Conservation (phyloP, 1,140 invertebrate species). For the Diabrotica undecimpunctata region DNA sequence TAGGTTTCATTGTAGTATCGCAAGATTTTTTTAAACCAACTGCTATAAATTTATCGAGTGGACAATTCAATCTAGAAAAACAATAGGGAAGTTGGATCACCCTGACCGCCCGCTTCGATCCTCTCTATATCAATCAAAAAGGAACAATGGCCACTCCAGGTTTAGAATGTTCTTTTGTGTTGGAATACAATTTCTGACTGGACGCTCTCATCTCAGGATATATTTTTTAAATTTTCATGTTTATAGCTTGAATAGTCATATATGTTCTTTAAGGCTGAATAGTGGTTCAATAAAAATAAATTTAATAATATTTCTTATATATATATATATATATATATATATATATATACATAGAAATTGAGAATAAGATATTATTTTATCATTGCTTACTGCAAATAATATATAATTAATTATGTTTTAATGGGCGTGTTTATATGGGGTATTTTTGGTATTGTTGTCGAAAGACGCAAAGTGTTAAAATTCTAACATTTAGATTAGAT, state of each 20-base stretch:
- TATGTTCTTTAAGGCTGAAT: too few species aligned
- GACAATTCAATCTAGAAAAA: constrained; percentile 1
- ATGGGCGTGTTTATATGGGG: too few species aligned
- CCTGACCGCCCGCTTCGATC: background rate
- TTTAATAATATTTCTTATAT: too few species aligned
- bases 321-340: too few species aligned
- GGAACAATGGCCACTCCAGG: background rate
- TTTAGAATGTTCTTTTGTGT: background rate
- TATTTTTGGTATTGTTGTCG: too few species aligned
- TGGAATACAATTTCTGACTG: background rate
- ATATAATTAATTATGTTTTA: too few species aligned
- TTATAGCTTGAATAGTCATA: background rate
- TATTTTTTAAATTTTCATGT: background rate
- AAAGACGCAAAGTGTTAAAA: too few species aligned
- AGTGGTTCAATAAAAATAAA: too few species aligned
- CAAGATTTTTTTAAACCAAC: background rate
- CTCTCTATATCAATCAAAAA: background rate
- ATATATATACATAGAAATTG: too few species aligned
- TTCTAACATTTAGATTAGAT: too few species aligned
- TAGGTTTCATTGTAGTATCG: background rate
- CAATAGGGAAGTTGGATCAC: constrained; percentile 1
- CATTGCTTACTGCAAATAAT: too few species aligned
- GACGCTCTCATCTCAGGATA: background rate
- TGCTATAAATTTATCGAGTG: background rate
- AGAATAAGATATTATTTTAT: too few species aligned